A percentile compares a stretch with the other conserved stretches of the same genome.
Evolutionary conservation across 2,888 invertebrate genomes (phyloP).

Genomic region (Melitaea athalia): DNA sequence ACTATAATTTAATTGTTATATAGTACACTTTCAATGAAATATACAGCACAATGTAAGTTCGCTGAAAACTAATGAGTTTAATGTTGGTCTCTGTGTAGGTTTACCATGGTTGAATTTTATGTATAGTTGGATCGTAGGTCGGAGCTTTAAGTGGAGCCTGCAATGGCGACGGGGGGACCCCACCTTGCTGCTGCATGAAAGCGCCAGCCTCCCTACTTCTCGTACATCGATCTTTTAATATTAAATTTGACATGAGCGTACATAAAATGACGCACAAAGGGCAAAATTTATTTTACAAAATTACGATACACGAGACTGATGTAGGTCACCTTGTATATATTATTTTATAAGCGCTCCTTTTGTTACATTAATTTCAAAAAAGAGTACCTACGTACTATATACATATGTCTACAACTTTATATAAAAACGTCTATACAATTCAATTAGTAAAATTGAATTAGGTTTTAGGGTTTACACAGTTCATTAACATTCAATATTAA

Average conservation of each 20-base stretch:
- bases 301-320: not conserved
- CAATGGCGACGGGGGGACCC: constrained; percentile 49
- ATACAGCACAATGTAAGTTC: constrained; percentile 18
- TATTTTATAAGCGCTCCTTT: constrained; percentile 1
- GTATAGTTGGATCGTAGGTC: constrained; percentile 46
- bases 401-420: too few species aligned
- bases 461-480: constrained; percentile 5
- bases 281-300: constrained; percentile 11
- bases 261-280: constrained; percentile 14
- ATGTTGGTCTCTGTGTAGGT: constrained; percentile 42
- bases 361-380: not conserved
- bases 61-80: constrained; percentile 41
- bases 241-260: constrained; percentile 34
- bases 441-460: not conserved
- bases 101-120: constrained; percentile 45
- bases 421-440: too few species aligned
- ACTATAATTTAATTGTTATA: not conserved
- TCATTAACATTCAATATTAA: constrained; percentile 17
- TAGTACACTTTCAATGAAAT: not conserved
- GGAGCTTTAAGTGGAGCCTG: constrained; percentile 49
- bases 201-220: constrained; percentile 31
- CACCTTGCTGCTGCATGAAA: constrained; percentile 40
- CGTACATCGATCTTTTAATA: constrained; percentile 39
- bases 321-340: not conserved
- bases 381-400: too few species aligned